phyloP scores from a whole-genome alignment of 1,140 invertebrate genomes.

The Scaptomyza pallida region DNA sequence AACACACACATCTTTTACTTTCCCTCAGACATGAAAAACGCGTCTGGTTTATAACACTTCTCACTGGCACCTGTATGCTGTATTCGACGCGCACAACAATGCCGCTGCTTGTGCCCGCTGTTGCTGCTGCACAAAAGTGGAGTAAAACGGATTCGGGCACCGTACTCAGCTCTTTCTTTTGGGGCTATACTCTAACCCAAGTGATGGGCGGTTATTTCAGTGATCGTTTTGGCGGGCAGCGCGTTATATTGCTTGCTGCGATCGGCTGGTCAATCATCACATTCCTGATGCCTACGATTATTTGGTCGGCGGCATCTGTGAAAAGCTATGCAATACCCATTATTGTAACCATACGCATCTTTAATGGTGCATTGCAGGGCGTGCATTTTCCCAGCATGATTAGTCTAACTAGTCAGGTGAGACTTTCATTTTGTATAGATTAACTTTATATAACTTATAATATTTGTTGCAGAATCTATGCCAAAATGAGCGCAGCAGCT shows the following conservation, averaged over 20 bases:
- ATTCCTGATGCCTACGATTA: constrained; percentile 88
- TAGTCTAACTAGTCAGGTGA: constrained; percentile 87
- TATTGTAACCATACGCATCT: constrained; percentile 86
- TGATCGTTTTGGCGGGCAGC: constrained; percentile 89
- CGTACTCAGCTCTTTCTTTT: constrained; percentile 90
- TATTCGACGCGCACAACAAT: constrained; percentile 89
- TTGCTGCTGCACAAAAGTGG: constrained; percentile 88
- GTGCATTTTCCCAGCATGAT: constrained; percentile 90
- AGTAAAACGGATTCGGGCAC: constrained; percentile 89
- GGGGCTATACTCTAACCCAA: constrained; percentile 91
- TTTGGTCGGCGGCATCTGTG: constrained; percentile 86
- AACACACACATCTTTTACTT: background rate
- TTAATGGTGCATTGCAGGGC: constrained; percentile 89
- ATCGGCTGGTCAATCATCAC: constrained; percentile 89
- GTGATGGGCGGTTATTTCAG: constrained; percentile 89
- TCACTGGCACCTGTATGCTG: constrained; percentile 88
- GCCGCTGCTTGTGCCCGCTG: constrained; percentile 87
- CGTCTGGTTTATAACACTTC: constrained; percentile 87
- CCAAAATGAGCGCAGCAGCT: constrained; percentile 88
- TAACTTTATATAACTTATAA: background rate
- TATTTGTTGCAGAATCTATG: constrained; percentile 84
- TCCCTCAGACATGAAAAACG: constrained; percentile 85
- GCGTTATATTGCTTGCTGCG: constrained; percentile 87
- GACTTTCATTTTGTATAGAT: constrained; percentile 45
- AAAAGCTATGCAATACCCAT: constrained; percentile 86